Evolutionary conservation across 2,797 vertebrate genomes (phyloP).

Genomic region (Pristis pectinata): DNA sequence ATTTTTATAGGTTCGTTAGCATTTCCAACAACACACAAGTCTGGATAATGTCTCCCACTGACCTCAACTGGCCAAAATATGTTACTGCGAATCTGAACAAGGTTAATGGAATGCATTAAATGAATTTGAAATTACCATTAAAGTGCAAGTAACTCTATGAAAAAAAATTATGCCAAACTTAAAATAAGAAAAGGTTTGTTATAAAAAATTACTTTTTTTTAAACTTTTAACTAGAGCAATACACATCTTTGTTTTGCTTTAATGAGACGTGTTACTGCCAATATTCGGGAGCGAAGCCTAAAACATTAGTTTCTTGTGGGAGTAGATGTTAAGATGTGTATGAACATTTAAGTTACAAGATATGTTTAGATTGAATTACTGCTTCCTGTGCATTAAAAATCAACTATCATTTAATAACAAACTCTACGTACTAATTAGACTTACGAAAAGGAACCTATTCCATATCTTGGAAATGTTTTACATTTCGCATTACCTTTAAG

Average conservation of each 20-base stretch:
- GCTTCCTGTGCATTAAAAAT: background rate
- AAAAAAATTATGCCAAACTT: background rate
- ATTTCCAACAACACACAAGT: background rate
- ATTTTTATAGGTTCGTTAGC: background rate
- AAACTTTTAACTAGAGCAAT: background rate
- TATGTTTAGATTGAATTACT: background rate
- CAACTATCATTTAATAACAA: background rate
- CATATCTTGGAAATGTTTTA: background rate
- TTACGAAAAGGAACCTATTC: background rate
- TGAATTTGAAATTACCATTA: background rate
- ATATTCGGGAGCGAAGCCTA: background rate
- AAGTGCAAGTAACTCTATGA: background rate
- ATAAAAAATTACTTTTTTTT: background rate
- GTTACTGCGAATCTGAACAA: conserved; percentile 8
- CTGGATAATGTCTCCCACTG: background rate
- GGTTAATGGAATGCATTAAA: background rate
- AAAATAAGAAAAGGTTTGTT: background rate
- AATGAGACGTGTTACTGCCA: background rate
- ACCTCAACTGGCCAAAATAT: conserved; percentile 22
- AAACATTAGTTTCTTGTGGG: background rate
- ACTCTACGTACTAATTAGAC: background rate
- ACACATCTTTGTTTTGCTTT: background rate
- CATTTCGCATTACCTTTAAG: background rate
- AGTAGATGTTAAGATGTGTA: background rate
- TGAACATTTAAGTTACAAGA: background rate